Conservation (phyloP, 2,888 invertebrate species). For the Pseudococcus longispinus region DNA sequence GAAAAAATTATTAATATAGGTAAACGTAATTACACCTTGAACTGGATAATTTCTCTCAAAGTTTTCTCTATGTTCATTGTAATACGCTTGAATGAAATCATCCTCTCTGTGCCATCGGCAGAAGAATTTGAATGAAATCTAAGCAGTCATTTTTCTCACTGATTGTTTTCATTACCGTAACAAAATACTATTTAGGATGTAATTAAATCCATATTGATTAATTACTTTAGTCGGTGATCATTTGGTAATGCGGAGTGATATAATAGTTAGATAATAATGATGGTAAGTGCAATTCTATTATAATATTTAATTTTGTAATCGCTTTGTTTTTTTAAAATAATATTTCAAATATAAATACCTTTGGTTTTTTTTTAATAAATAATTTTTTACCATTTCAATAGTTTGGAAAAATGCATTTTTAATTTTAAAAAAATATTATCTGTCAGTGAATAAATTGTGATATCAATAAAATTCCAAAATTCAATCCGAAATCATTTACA, state of each 20-base stretch:
- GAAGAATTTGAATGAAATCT: slow-evolving; percentile 36
- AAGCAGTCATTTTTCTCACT: slow-evolving; percentile 27
- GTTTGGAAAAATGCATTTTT: background rate
- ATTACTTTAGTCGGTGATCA: background rate
- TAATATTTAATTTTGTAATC: background rate
- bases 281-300: slow-evolving; percentile 24
- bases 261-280: slow-evolving; percentile 25
- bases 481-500: too few relatives aligned
- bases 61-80: slow-evolving; percentile 12
- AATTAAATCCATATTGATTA: slow-evolving; percentile 31
- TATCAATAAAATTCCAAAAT: too few relatives aligned
- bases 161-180: slow-evolving; percentile 40
- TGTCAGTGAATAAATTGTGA: too few relatives aligned
- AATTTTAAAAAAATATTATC: too few relatives aligned
- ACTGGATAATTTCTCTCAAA: slow-evolving; percentile 36
- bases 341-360: too few relatives aligned
- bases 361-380: background rate
- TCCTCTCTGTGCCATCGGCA: slow-evolving; percentile 28
- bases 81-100: slow-evolving; percentile 35
- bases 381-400: background rate
- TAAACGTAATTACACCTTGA: slow-evolving; percentile 5
- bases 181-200: slow-evolving; percentile 7
- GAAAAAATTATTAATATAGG: background rate
- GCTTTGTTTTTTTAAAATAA: too few relatives aligned
- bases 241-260: slow-evolving; percentile 3